Conservation (phyloP, 1,140 invertebrate species). For the Chionoecetes opilio region DNA sequence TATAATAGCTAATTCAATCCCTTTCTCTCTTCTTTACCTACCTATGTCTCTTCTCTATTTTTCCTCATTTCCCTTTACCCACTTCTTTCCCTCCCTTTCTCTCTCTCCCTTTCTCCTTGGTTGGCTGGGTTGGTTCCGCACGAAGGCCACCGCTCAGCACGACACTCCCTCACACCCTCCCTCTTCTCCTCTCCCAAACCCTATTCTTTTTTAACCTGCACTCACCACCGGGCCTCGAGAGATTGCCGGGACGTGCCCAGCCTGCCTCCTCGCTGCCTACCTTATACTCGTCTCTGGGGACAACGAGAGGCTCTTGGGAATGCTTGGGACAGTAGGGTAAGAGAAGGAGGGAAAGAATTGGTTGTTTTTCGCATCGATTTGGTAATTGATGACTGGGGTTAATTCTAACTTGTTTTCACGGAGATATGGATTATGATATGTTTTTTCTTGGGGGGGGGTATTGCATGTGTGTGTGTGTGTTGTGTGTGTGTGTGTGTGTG, state of each 20-base stretch:
- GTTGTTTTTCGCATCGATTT: not conserved
- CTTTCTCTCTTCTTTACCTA: too few relatives aligned
- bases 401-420: too few relatives aligned
- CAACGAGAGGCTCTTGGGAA: not conserved
- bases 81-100: not conserved
- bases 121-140: not conserved
- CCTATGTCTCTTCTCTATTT: too few relatives aligned
- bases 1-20: too few relatives aligned
- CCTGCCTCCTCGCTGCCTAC: not conserved
- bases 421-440: too few relatives aligned
- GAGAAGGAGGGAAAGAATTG: not conserved
- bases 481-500: not conserved
- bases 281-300: not conserved
- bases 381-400: not conserved
- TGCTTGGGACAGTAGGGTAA: not conserved
- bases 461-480: too few relatives aligned
- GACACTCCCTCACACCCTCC: slow-evolving; percentile 37
- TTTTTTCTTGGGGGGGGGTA: too few relatives aligned
- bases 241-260: not conserved
- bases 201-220: not conserved
- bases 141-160: not conserved
- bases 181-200: not conserved
- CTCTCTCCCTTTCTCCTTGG: not conserved
- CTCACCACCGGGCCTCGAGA: not conserved
- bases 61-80: too few relatives aligned